phyloP scores from a whole-genome alignment of 2,113 vertebrate genomes.

The Brachypteracias leptosomus region DNA sequence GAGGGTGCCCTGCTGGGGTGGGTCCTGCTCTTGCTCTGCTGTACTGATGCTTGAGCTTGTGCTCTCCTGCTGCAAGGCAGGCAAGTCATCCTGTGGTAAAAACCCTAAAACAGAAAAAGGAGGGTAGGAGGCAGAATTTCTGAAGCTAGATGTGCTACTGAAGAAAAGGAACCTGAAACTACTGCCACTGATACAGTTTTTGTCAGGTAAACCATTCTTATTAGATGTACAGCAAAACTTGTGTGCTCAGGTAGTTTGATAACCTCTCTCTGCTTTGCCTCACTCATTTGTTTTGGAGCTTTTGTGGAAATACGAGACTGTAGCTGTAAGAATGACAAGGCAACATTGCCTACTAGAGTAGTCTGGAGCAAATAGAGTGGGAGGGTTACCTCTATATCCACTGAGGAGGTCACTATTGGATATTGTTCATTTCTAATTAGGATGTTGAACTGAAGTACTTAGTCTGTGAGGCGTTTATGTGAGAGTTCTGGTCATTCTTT shows the following conservation, averaged over 20 bases:
- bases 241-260: neutral
- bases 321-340: neutral
- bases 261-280: neutral
- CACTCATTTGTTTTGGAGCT: neutral
- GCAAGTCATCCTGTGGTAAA: neutral
- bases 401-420: neutral
- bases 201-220: neutral
- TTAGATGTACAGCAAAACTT: neutral
- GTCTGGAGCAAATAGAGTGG: neutral
- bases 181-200: neutral
- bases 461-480: neutral
- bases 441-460: neutral
- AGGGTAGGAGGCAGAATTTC: neutral
- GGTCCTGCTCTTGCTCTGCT: neutral
- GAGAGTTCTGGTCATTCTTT: neutral
- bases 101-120: neutral
- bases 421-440: neutral
- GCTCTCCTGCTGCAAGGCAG: neutral
- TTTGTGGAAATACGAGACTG: neutral
- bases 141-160: neutral
- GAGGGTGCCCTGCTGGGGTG: neutral
- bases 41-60: accelerated
- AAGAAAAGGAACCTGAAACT: neutral
- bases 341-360: accelerated
- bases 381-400: neutral